Evolutionary conservation across 1,140 invertebrate genomes (phyloP).

Genomic region (Temnothorax longispinosus): DNA sequence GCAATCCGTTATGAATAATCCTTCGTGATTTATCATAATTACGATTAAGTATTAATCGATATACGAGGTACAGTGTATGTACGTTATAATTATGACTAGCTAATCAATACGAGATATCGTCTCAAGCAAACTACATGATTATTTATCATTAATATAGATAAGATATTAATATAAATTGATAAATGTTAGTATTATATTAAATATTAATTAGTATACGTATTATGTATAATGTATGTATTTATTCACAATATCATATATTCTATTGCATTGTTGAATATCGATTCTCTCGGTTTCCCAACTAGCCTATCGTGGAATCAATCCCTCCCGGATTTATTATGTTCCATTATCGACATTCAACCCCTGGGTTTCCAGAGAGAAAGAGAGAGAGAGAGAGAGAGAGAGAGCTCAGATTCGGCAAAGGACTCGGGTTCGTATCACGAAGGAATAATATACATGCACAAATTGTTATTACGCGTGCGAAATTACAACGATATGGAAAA

Average conservation of each 20-base stretch:
- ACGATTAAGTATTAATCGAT: not conserved
- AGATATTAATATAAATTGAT: not conserved
- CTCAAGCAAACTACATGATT: not conserved
- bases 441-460: not conserved
- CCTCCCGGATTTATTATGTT: not conserved
- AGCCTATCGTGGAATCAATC: not conserved
- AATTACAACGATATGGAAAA: not conserved
- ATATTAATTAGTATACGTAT: not conserved
- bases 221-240: not conserved
- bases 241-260: not conserved
- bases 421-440: not conserved
- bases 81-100: not conserved
- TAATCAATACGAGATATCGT: not conserved
- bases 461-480: not conserved
- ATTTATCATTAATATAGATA: not conserved
- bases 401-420: not conserved
- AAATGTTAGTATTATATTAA: not conserved
- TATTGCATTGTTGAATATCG: not conserved
- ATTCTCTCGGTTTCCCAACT: not conserved
- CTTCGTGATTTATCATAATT: slow-evolving; percentile 72
- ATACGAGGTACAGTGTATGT: not conserved
- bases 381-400: not conserved
- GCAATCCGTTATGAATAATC: slow-evolving; percentile 85
- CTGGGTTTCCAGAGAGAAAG: not conserved
- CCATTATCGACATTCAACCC: not conserved